Evolutionary conservation across 2,797 vertebrate species (phyloP).

Genomic region (Acipenser oxyrinchus): DNA sequence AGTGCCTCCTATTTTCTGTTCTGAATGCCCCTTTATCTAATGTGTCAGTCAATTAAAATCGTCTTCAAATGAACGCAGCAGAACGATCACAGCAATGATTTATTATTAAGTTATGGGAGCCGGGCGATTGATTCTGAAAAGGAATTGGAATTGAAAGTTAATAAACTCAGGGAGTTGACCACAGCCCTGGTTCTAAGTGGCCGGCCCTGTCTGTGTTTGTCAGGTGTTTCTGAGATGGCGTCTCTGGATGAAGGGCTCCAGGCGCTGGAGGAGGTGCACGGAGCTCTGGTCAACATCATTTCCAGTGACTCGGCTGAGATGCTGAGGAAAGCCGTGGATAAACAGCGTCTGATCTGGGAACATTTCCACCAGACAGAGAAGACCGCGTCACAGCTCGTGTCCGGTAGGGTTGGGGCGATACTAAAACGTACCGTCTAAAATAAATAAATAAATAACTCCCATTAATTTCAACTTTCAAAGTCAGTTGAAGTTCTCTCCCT

Average conservation of each 20-base stretch:
- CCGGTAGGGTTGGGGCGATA: conserved; percentile 29
- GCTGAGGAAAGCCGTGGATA: conserved; percentile 31
- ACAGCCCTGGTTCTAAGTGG: no score
- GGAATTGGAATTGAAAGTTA: no score
- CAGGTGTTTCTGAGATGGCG: conserved; percentile 28
- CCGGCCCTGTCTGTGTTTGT: no score
- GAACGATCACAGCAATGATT: no score
- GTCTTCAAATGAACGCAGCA: no score
- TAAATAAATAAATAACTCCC: no score
- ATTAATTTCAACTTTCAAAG: not conserved
- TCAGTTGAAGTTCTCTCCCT: not conserved
- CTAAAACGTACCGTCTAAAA: not conserved
- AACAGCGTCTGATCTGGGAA: conserved; percentile 39
- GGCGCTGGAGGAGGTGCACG: conserved; percentile 45
- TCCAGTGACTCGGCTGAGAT: conserved; percentile 44
- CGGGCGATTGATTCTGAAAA: no score
- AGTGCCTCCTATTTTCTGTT: no score
- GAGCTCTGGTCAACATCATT: conserved; percentile 40
- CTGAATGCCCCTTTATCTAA: no score
- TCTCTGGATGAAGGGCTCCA: conserved; percentile 39
- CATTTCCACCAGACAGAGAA: conserved; percentile 38
- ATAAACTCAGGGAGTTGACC: no score
- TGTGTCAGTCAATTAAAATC: no score
- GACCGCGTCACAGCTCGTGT: conserved; percentile 44
- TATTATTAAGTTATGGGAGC: no score